Conservation (phyloP, 2,888 invertebrate species). For the Elysia crispata region DNA sequence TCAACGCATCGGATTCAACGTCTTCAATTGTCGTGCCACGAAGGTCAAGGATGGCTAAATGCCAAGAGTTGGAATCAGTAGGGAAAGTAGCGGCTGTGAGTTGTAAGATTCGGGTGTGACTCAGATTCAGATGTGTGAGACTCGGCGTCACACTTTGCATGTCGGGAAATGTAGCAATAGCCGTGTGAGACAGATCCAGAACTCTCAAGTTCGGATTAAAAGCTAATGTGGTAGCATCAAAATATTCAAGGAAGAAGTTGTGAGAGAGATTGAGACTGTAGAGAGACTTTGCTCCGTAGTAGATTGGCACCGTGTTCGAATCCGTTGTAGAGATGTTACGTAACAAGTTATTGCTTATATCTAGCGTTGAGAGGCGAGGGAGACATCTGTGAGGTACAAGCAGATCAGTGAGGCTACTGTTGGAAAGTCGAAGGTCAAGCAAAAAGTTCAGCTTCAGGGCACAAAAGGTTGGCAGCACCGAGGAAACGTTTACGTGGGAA, state of each 20-base stretch:
- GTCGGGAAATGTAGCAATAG: background rate
- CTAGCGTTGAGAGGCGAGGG: background rate
- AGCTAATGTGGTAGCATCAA: background rate
- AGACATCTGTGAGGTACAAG: background rate
- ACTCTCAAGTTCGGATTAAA: background rate
- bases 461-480: constrained; percentile 15
- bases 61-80: background rate
- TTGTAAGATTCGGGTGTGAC: background rate
- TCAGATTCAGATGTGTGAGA: constrained; percentile 17
- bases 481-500: constrained; percentile 23
- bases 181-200: background rate
- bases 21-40: constrained; percentile 1
- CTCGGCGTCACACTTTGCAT: background rate
- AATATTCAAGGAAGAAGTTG: background rate
- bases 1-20: constrained; percentile 1
- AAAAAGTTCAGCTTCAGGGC: constrained; percentile 5
- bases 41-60: background rate
- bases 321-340: background rate
- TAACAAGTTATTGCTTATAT: background rate
- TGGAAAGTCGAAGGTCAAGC: background rate
- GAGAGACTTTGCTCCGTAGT: background rate
- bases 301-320: background rate
- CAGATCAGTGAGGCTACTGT: constrained; percentile 7
- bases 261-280: background rate
- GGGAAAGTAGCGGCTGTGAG: background rate